Base-by-base conservation (phyloP, 2,888 invertebrate species). In the Yponomeuta plumbellus region DNA sequence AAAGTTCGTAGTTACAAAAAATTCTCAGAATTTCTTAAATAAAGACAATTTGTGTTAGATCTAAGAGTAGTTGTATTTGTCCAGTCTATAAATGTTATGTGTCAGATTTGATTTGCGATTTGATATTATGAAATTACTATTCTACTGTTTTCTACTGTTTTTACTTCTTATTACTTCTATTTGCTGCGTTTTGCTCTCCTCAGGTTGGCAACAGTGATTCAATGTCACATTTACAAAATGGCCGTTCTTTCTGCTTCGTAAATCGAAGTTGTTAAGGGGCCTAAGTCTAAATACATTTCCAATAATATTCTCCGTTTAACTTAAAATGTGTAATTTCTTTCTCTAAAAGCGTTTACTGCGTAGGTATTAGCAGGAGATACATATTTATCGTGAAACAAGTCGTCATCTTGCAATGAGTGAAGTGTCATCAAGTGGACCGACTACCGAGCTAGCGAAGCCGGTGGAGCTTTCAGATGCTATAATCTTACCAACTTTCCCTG, bases 371-470 rank as follows among this genome's bases (percentile, higher is more conserved):
- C 44, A 52, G 17, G 44, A 52, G 13, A 17, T 13, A 13, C 5
- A 17, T 17, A 52, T 52, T 52, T 52, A 13, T 13, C 17, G 13
- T 52, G 17, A 13, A 52, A 17, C 13, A 52, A 52, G 17, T 52
- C 2, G 11, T 11, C 4, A 1, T 58, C 4, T 17, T 10, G 59
- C 34, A 64, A 68, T 68, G 68, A 67, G 68, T 59, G 68, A 67
- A 66, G 66, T 65, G 23, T 56, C 63, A 22, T 65, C 26, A 57
- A 63, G 59, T 61, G 63, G 64, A 52, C 23, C 64, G 34, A 65
- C 61, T 39, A 39, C 11, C 11, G 65, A 65, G n/a, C 1, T 34
- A 52, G 86, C 84, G 80, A 86, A 85, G 87, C 89, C 88, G 89
- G 88, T 79, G 79, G 71, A 71, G 73, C 69, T 69, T 69, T 71